Evolutionary conservation across 2,113 vertebrate species (phyloP).

Genomic region (Corythaixoides concolor): DNA sequence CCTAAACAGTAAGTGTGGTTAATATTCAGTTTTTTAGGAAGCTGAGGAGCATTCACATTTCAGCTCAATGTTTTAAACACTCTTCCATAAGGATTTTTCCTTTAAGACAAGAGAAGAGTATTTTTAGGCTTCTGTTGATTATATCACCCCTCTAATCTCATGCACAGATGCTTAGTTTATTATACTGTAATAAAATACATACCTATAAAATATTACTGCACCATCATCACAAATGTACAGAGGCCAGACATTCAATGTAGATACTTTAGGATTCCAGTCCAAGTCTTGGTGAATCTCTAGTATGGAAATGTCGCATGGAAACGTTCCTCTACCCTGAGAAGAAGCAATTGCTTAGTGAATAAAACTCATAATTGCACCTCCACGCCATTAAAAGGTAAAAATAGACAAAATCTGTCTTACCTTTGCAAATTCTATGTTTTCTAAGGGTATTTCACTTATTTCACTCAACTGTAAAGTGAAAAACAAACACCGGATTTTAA

Average conservation of each 20-base stretch:
- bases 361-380: background rate
- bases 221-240: slow-evolving; percentile 99
- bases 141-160: background rate
- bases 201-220: slow-evolving; percentile 99
- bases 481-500: background rate
- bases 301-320: slow-evolving; percentile 97
- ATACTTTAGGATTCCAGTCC: slow-evolving; percentile 99
- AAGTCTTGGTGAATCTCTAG: slow-evolving; percentile 98
- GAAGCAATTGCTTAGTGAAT: background rate
- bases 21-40: background rate
- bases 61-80: background rate
- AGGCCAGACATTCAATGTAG: slow-evolving; percentile 96
- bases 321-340: slow-evolving; percentile 92
- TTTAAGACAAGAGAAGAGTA: background rate
- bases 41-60: background rate
- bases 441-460: slow-evolving; percentile 87
- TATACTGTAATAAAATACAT: background rate
- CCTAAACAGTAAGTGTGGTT: background rate
- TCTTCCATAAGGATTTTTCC: background rate
- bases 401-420: slow-evolving; percentile 63
- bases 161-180: background rate
- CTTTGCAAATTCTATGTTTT: slow-evolving; percentile 97
- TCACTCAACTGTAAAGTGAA: slow-evolving; percentile 85
- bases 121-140: background rate
- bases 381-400: background rate